A percentile compares a stretch with the other conserved stretches of the same genome.
phyloP scores from a whole-genome alignment of 53 echinoderm and acorn worm genomes.

The Echinarachnius parma region DNA sequence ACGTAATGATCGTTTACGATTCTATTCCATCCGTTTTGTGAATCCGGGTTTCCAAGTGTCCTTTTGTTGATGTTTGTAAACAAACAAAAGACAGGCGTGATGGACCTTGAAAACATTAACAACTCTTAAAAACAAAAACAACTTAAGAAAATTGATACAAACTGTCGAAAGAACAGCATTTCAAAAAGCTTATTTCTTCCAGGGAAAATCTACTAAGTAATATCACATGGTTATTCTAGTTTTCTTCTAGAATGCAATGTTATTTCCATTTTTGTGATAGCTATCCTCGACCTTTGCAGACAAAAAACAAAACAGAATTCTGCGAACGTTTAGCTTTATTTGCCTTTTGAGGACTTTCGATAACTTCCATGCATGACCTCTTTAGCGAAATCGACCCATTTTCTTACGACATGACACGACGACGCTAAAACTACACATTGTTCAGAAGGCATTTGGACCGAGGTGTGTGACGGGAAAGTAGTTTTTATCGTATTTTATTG shows the following conservation, averaged over 20 bases:
- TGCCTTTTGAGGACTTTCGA: conserved; percentile 39
- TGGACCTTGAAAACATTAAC: conserved; percentile 41
- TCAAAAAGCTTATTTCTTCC: conserved; percentile 42
- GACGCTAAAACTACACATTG: too few species aligned
- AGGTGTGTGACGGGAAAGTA: too few species aligned
- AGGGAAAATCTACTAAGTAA: conserved; percentile 39
- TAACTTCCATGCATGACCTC: conserved; percentile 16
- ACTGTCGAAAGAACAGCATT: conserved; percentile 46
- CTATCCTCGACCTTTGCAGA: conserved; percentile 27
- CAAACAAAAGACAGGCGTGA: conserved; percentile 44
- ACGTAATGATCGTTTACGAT: conserved; percentile 21
- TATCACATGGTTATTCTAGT: conserved; percentile 36
- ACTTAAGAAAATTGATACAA: conserved; percentile 2
- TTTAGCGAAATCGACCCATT: conserved; percentile 28
- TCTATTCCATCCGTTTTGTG: conserved; percentile 49
- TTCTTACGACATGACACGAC: conserved; percentile 15
- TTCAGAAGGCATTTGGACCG: too few species aligned
- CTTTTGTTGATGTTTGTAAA: conserved; percentile 50
- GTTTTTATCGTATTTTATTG: too few species aligned
- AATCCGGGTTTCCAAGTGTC: conserved; percentile 42
- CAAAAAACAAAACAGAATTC: conserved; percentile 7
- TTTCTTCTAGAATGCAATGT: conserved; percentile 42
- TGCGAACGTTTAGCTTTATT: conserved; percentile 29
- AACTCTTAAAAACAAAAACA: conserved; percentile 21
- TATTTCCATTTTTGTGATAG: conserved; percentile 39